These are phyloP conservation scores for Dasysyrphus tricinctus DNA, from an alignment of 2,888 invertebrate genomes.

Conservation along the genomic window DNA sequence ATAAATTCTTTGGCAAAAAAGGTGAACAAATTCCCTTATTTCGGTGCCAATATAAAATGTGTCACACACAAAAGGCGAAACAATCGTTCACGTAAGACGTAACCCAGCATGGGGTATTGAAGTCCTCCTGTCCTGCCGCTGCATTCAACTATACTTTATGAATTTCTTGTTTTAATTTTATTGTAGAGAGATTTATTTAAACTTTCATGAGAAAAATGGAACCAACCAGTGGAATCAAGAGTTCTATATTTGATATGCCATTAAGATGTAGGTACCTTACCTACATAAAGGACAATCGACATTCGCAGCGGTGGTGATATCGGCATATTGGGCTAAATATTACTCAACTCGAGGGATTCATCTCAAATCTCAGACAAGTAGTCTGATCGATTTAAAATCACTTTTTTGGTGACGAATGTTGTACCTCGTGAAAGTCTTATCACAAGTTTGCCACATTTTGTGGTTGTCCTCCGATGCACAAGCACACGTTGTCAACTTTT, in stretches of 20 bases:
- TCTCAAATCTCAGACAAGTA: not conserved
- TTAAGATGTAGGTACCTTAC: not conserved
- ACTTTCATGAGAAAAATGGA: not conserved
- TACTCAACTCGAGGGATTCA: no score
- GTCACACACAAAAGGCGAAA: not conserved
- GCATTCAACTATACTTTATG: not conserved
- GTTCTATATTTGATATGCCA: not conserved
- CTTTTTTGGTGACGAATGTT: no score
- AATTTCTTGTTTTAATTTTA: not conserved
- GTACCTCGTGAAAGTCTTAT: not conserved
- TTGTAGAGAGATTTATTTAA: not conserved
- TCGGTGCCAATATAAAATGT: constrained; percentile 1
- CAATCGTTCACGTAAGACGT: not conserved
- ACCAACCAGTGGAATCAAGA: not conserved
- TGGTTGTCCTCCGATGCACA: not conserved
- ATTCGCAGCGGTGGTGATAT: not conserved
- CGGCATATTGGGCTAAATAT: not conserved
- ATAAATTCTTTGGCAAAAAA: not conserved
- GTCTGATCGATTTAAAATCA: not conserved
- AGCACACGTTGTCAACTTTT: not conserved
- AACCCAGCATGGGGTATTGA: not conserved
- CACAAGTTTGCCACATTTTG: not conserved
- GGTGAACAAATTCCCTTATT: not conserved
- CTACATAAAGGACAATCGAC: not conserved
- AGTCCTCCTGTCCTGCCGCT: not conserved